Evolutionary conservation across 2,797 vertebrate species (phyloP), one percentile per base, ranked within the genome.

Genomic region (Fistularia commersonii): DNA sequence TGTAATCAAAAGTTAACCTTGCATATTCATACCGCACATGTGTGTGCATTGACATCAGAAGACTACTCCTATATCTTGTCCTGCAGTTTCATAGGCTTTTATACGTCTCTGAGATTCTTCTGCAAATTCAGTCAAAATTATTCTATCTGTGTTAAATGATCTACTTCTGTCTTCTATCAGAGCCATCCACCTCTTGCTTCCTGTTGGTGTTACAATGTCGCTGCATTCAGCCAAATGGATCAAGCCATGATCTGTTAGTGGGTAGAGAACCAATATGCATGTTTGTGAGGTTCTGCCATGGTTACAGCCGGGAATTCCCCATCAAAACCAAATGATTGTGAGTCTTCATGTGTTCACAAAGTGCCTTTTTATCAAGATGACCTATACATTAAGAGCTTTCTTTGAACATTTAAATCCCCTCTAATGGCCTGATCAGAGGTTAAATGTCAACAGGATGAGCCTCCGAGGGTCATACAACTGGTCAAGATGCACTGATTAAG

Each of bases 401-500:
- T 67, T 75, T 72, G 55, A 82, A 66, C 32, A 11, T 54, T 41
- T 61, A 70, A 78, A 78, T 78, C 69, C 59, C 3, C 46, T 43
- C 67, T 80, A 81, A 82, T 82, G 61, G 66, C 36, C 57, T 50
- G 52, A 41, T 11, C 6, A 31, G 41, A 61, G 76, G 81, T 81
- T 32, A 61, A 23, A 77, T 84, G 73, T 83, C 80, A 73, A 52
- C 64, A 57, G 63, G 74, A 72, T 69, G 74, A 67, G 75, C 35
- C 64, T 44, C 35, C 37, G 35, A 34, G 56, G 79, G 72, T 82
- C 75, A 81, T 80, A 70, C 72, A 48, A 64, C 55, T 32, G 56
- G 59, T 74, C 65, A 74, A 64, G 48, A 72, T 46, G 62, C 45
- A 37, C 53, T 70, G 65, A 76, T 79, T 57, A 68, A 57, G 49